Percentiles rank a stretch among this genome's conserved stretches.
Evolutionary conservation across 2,113 vertebrate genomes (phyloP).

Genomic region (Balaenoptera acutorostrata): DNA sequence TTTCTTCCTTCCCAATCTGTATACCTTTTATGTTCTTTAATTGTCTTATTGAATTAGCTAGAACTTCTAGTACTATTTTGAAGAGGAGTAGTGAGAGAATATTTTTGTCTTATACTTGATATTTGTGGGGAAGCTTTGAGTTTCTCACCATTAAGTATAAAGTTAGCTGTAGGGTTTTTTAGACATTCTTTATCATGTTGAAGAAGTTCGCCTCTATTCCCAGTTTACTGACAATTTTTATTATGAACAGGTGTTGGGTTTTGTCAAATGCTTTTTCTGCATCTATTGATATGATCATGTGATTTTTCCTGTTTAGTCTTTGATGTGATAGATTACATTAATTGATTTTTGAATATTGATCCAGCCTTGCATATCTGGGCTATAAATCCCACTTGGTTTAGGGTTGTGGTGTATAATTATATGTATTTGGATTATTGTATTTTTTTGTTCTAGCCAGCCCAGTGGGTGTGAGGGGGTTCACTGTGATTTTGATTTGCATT

Average conservation of each 20-base stretch:
- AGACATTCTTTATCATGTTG: not conserved
- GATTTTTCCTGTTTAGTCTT: not conserved
- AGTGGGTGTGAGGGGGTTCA: not conserved
- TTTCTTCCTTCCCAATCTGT: not conserved
- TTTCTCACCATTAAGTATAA: not conserved
- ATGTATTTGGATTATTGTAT: not conserved
- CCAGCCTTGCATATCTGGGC: not conserved
- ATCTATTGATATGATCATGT: not conserved
- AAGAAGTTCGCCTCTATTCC: not conserved
- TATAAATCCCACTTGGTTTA: not conserved
- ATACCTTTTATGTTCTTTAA: not conserved
- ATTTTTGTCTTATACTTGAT: not conserved
- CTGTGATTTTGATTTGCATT: not conserved
- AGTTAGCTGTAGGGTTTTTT: not conserved
- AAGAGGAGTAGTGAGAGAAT: not conserved
- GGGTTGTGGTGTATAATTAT: not conserved
- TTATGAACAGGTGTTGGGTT: not conserved
- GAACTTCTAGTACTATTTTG: not conserved
- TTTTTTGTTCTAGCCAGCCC: not conserved
- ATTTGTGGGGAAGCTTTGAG: not conserved
- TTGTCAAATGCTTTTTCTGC: not conserved
- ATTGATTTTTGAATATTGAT: not conserved
- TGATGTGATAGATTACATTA: not conserved
- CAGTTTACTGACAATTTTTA: not conserved
- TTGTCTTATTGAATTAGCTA: not conserved